These are phyloP conservation scores for Pristionchus arcanus DNA, from an alignment of 2,888 invertebrate genomes.

Conservation along the genomic window DNA sequence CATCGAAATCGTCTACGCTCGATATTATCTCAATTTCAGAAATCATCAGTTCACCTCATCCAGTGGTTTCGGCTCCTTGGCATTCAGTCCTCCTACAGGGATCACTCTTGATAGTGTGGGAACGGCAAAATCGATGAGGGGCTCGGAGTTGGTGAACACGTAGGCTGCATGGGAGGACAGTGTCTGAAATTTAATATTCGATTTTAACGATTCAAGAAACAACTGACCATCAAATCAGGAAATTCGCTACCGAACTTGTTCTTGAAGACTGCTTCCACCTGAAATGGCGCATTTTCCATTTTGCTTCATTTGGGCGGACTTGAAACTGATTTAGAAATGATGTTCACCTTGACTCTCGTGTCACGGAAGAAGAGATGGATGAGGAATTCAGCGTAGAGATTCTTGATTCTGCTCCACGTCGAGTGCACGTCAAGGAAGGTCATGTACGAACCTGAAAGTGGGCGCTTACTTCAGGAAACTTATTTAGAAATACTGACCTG, in stretches of 20 bases:
- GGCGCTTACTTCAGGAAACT: neutral
- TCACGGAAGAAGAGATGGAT: slow-evolving; percentile 32
- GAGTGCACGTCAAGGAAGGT: slow-evolving; percentile 38
- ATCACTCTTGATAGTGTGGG: slow-evolving; percentile 8
- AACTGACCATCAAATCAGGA: slow-evolving; percentile 12
- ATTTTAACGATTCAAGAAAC: neutral
- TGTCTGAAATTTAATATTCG: neutral
- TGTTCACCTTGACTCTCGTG: slow-evolving; percentile 29
- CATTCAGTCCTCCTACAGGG: slow-evolving; percentile 29
- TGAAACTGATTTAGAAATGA: neutral
- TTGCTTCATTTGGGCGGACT: too few relatives aligned
- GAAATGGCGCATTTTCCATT: neutral
- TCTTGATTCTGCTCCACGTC: slow-evolving; percentile 29
- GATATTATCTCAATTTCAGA: too few relatives aligned
- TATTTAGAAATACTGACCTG: neutral
- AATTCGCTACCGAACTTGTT: slow-evolving; percentile 24
- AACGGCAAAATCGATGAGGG: slow-evolving; percentile 40
- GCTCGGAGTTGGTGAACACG: slow-evolving; percentile 43
- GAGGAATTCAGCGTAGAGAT: slow-evolving; percentile 46
- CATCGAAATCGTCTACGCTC: too few relatives aligned
- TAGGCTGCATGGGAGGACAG: slow-evolving; percentile 23
- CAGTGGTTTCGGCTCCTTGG: slow-evolving; percentile 29
- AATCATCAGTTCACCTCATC: neutral
- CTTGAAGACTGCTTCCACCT: slow-evolving; percentile 34
- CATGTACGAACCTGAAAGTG: slow-evolving; percentile 35